Conservation (phyloP, 2,888 invertebrate species). For the Polydrusus pterygomalis region DNA sequence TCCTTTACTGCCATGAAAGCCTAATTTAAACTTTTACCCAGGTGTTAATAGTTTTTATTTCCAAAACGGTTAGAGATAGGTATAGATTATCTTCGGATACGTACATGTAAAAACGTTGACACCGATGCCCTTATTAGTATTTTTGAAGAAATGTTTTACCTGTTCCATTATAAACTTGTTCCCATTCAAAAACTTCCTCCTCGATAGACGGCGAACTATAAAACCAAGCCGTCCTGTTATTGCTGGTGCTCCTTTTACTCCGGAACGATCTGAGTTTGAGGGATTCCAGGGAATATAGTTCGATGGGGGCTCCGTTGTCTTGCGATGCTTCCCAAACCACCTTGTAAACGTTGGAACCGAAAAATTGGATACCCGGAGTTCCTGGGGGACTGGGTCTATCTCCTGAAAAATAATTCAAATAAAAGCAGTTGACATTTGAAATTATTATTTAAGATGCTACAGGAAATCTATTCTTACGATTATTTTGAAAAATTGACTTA, state of each 20-base stretch:
- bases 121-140: too few species aligned
- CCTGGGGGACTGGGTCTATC: constrained; percentile 89
- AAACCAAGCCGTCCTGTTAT: constrained; percentile 67
- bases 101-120: too few species aligned
- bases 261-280: constrained; percentile 66
- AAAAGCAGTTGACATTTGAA: too few species aligned
- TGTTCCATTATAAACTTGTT: constrained; percentile 83
- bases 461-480: too few species aligned
- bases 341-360: constrained; percentile 84
- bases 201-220: constrained; percentile 74
- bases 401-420: constrained; percentile 72
- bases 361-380: constrained; percentile 81
- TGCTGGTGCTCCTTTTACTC: constrained; percentile 65
- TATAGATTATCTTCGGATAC: too few species aligned
- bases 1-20: too few species aligned
- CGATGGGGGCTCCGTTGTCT: constrained; percentile 85
- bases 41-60: too few species aligned
- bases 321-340: constrained; percentile 88
- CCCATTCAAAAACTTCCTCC: constrained; percentile 78
- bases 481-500: too few species aligned
- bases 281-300: constrained; percentile 86
- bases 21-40: too few species aligned
- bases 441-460: too few species aligned
- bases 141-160: constrained; percentile 72
- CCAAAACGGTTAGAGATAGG: too few species aligned